Evolutionary conservation across 2,888 invertebrate species (phyloP).

Genomic region (Acleris literana): DNA sequence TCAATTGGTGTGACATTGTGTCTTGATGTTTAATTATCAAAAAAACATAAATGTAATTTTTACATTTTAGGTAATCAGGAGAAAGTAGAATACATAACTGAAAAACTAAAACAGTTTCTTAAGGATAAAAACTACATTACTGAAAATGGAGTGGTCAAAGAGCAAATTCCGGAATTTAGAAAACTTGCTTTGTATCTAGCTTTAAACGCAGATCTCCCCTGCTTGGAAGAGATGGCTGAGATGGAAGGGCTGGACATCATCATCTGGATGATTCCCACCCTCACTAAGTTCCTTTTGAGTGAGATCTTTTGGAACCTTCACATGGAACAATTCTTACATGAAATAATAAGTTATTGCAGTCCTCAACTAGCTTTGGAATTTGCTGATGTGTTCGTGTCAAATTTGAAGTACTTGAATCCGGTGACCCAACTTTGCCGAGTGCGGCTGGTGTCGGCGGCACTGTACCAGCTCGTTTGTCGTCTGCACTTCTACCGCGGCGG

Average conservation of each 20-base stretch:
- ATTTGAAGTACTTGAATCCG: slow-evolving; percentile 67
- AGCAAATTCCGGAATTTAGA: slow-evolving; percentile 48
- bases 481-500: slow-evolving; percentile 57
- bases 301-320: slow-evolving; percentile 69
- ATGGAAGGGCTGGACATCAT: slow-evolving; percentile 62
- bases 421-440: slow-evolving; percentile 57
- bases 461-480: slow-evolving; percentile 62
- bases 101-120: slow-evolving; percentile 56
- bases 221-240: slow-evolving; percentile 60
- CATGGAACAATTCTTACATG: slow-evolving; percentile 64
- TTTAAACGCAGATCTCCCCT: slow-evolving; percentile 64
- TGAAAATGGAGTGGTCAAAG: slow-evolving; percentile 47
- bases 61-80: slow-evolving; percentile 72
- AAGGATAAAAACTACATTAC: slow-evolving; percentile 55
- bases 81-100: slow-evolving; percentile 56
- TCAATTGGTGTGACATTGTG: no score
- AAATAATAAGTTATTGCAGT: slow-evolving; percentile 60
- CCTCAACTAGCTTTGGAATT: slow-evolving; percentile 66
- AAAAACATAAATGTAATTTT: not conserved
- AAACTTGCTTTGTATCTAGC: slow-evolving; percentile 68
- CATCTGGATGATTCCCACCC: slow-evolving; percentile 66
- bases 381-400: slow-evolving; percentile 58
- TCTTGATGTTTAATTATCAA: not conserved
- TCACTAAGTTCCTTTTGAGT: slow-evolving; percentile 68
- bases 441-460: slow-evolving; percentile 54